Conservation (phyloP, 2,113 vertebrate species). For the Cyphomyrus plagiostoma region DNA sequence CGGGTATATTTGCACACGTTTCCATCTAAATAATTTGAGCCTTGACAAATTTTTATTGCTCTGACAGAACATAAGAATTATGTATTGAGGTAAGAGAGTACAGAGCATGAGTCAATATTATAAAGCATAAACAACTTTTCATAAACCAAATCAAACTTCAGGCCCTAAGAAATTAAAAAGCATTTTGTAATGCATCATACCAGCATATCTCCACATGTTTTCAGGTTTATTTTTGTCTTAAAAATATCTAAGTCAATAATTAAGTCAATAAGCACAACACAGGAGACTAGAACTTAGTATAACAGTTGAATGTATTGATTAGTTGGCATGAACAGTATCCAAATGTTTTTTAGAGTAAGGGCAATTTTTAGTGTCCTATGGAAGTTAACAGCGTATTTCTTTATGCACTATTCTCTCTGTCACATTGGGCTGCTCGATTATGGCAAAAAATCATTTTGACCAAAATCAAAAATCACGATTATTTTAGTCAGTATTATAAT, state of each 20-base stretch:
- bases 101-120: neutral
- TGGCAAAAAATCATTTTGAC: neutral
- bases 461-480: neutral
- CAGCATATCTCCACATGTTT: neutral
- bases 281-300: neutral
- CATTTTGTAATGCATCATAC: neutral
- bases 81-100: neutral
- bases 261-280: neutral
- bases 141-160: neutral
- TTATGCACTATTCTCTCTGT: neutral
- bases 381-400: neutral
- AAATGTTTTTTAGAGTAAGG: neutral
- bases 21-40: neutral
- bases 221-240: neutral
- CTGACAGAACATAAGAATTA: neutral
- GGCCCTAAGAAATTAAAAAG: neutral
- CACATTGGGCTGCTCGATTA: neutral
- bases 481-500: neutral
- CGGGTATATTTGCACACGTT: neutral
- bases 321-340: neutral
- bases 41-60: constrained; percentile 3
- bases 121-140: neutral
- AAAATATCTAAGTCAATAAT: neutral
- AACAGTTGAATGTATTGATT: neutral
- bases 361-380: neutral